Evolutionary conservation across 2,797 vertebrate species (phyloP).

Genomic region (Chelon auratus): DNA sequence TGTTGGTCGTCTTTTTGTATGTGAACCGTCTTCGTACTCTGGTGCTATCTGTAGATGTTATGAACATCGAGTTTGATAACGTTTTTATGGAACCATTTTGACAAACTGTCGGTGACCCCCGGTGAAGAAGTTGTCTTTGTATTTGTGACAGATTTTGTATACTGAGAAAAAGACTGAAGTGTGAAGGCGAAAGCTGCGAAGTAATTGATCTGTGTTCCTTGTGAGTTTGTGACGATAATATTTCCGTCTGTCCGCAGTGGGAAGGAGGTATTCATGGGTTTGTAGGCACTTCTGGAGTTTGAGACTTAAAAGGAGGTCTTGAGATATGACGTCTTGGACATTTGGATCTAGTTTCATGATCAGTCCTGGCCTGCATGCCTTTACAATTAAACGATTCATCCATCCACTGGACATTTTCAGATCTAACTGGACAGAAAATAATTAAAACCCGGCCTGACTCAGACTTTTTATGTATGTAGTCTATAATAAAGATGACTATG

Average conservation of each 20-base stretch:
- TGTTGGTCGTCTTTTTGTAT: constrained; percentile 67
- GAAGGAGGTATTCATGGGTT: background rate
- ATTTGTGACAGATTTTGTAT: constrained; percentile 65
- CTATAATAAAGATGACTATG: too few relatives aligned
- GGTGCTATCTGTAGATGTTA: constrained; percentile 88
- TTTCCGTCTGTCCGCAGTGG: background rate
- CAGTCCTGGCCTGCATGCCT: too few relatives aligned
- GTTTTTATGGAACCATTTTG: constrained; percentile 86
- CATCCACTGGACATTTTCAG: too few relatives aligned
- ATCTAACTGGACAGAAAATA: too few relatives aligned
- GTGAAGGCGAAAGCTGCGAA: too few relatives aligned
- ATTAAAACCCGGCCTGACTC: too few relatives aligned
- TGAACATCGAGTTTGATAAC: constrained; percentile 78
- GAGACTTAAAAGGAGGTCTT: too few relatives aligned
- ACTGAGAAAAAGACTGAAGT: background rate
- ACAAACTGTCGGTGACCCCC: constrained; percentile 68
- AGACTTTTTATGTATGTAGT: too few relatives aligned
- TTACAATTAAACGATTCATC: too few relatives aligned
- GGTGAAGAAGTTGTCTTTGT: constrained; percentile 75
- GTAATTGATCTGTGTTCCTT: background rate
- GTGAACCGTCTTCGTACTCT: constrained; percentile 86
- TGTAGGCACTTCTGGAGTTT: background rate
- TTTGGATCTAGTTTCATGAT: too few relatives aligned
- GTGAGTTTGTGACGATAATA: background rate
- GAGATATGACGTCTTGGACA: too few relatives aligned